A percentile compares a stretch with the other conserved stretches of the same genome.
These are phyloP conservation scores for Himantopus leucocephalus DNA, from an alignment of 2,113 vertebrate genomes.

Conservation along the genomic window DNA sequence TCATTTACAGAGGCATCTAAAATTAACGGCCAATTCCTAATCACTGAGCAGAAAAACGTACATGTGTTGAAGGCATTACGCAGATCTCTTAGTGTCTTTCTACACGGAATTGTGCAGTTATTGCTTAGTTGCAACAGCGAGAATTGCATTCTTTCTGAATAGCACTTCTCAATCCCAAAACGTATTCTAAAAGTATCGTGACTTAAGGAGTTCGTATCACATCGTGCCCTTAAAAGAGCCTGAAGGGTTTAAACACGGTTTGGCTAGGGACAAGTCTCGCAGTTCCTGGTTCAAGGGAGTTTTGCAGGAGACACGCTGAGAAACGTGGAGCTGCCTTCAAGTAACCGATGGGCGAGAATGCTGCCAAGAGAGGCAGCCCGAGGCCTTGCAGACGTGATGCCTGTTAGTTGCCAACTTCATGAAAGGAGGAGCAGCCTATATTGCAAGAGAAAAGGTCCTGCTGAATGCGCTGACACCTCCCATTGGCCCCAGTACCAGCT, in stretches of 20 bases:
- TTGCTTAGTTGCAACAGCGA: background rate
- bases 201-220: background rate
- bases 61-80: background rate
- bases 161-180: background rate
- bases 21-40: background rate
- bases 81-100: background rate
- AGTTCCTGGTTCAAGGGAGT: background rate
- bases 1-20: background rate
- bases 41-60: background rate
- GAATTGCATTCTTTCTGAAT: background rate
- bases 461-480: background rate
- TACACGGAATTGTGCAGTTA: background rate
- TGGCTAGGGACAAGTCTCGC: background rate
- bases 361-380: background rate
- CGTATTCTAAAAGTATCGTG: background rate
- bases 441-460: background rate
- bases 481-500: background rate
- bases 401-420: background rate
- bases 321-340: background rate
- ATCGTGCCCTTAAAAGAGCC: background rate
- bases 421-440: background rate
- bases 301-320: background rate
- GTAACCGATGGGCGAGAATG: fast-evolving
- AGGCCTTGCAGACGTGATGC: background rate
- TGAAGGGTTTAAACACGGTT: background rate